A percentile compares a stretch with the other conserved stretches of the same genome.
Evolutionary conservation across 2,797 vertebrate genomes (phyloP).

Genomic region (Anguilla megastoma): DNA sequence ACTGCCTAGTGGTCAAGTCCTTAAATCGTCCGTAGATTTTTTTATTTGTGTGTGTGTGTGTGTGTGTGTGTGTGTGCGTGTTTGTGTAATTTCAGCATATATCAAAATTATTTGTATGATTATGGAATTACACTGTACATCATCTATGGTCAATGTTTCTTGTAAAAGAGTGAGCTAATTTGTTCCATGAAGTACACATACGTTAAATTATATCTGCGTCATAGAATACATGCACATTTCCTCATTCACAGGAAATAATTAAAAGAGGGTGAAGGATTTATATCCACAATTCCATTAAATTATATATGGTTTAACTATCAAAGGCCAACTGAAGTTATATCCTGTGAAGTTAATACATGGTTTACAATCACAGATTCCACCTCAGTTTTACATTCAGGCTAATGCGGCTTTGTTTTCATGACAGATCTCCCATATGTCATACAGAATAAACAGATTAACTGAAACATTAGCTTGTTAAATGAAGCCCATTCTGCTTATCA

Average conservation of each 20-base stretch:
- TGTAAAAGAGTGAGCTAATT: not conserved
- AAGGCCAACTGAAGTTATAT: not conserved
- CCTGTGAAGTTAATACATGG: slow-evolving; percentile 12
- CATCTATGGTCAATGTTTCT: not conserved
- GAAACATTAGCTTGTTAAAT: slow-evolving; percentile 47
- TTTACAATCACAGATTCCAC: slow-evolving; percentile 1
- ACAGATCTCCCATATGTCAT: slow-evolving; percentile 19
- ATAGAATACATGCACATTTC: not conserved
- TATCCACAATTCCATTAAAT: not conserved
- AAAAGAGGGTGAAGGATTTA: not conserved
- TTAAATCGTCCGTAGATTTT: too few species aligned
- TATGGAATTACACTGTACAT: not conserved
- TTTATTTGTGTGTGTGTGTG: not conserved
- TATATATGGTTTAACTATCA: not conserved
- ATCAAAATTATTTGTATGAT: not conserved
- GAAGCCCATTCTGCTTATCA: slow-evolving; percentile 49
- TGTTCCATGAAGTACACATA: too few species aligned
- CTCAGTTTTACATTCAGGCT: not conserved
- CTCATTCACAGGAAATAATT: not conserved
- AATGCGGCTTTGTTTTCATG: slow-evolving; percentile 31
- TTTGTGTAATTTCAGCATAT: not conserved
- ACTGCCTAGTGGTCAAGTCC: too few species aligned
- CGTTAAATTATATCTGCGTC: not conserved
- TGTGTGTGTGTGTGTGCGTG: slow-evolving; percentile 10
- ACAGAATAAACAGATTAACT: slow-evolving; percentile 41